Base-by-base conservation (phyloP, 1,140 invertebrate species). In the Cyclargus thomasi region DNA sequence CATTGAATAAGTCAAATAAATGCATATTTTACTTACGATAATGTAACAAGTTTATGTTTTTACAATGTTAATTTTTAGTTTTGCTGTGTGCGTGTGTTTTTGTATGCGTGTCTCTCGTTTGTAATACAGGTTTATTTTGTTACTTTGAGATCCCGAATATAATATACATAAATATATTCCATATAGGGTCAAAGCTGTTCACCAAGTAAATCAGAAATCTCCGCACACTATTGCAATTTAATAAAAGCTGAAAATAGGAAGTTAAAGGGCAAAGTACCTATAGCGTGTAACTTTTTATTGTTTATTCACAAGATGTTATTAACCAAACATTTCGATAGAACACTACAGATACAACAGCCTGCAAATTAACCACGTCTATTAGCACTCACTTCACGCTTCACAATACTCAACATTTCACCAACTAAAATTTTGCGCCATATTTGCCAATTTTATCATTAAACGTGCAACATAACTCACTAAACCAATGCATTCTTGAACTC, bases 341-440 rank as follows among this genome's bases (percentile, higher is more conserved):
- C 39, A 47, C 39, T 47, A 47, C 39, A 47, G 39, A 47, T 47
- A 47, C 11, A 47, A 47, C 18, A 55, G 18, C 55, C 55, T 59
- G 55, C 55, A 59, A 20, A 22, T 55, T n/a, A 55, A 55, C 53
- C 53, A 55, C 53, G 53, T 18, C n/a, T 20, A 20, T 59, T 21
- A 20, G 55, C 55, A 59, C 55, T 59, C 55, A 59, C 55, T 59
- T 59, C 55, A 59, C 55, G 17, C 55, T 59, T 20, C 17, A 59
- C 18, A 17, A 17, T 55, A 55, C 53, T 17, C 53, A 55, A 17
- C n/a, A 59, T 11, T 59, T 59, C 55, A 59, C 20, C 55, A 59
- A 18, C 39, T 47, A 18, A 59, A 59, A 59, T 20, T 22, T 59
- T 59, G 17, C 17, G 39, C 39, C 39, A 59, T 59, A 18, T 55